phyloP scores from a whole-genome alignment of 2,113 vertebrate genomes.

The Indicator indicator region DNA sequence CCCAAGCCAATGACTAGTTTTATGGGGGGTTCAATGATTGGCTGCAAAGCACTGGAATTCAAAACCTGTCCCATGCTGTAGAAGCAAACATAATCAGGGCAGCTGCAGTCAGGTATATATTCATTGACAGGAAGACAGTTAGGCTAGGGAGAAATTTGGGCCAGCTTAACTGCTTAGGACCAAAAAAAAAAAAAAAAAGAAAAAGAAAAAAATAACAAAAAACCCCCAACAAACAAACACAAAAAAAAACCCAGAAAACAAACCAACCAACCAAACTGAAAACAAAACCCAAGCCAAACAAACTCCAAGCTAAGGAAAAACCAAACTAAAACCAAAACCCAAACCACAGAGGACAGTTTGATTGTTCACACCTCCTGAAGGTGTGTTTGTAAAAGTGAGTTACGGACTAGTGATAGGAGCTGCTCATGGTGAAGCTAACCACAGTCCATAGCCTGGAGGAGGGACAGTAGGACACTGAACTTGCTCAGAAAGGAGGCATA shows the following conservation, averaged over 20 bases:
- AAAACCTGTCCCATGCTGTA: not conserved
- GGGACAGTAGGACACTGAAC: not conserved
- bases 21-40: not conserved
- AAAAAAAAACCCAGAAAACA: too few relatives aligned
- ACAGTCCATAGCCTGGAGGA: not conserved
- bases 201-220: not conserved
- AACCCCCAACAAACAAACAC: too few relatives aligned
- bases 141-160: not conserved
- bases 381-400: not conserved
- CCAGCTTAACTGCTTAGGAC: not conserved
- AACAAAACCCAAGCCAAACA: too few relatives aligned
- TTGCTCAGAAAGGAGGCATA: not conserved
- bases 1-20: not conserved
- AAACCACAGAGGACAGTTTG: not conserved
- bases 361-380: not conserved
- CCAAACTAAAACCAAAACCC: too few relatives aligned
- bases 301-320: too few relatives aligned
- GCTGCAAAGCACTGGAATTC: constrained; percentile 15
- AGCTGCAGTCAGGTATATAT: not conserved
- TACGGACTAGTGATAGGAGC: not conserved
- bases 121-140: not conserved
- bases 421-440: not conserved
- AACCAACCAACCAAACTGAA: too few relatives aligned
- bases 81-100: not conserved
- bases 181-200: not conserved